Percentiles rank a stretch among this genome's conserved stretches.
phyloP scores from a whole-genome alignment of 1,140 invertebrate genomes.

The Scaptomyza pallida region DNA sequence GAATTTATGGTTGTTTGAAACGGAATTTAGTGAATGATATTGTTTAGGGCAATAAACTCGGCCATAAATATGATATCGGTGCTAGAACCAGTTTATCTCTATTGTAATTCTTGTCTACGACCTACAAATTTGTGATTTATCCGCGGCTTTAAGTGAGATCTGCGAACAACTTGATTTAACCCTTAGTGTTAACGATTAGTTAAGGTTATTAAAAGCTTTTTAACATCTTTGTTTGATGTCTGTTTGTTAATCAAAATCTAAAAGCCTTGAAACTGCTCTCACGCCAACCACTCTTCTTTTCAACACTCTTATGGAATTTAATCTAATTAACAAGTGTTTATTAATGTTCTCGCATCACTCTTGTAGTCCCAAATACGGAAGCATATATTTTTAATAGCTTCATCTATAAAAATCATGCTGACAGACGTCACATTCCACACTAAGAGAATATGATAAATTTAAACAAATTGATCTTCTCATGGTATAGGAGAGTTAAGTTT shows the following conservation, averaged over 20 bases:
- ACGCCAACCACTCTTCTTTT: not conserved
- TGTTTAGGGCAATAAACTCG: conserved; percentile 2
- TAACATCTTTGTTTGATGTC: no score
- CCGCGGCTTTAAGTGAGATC: not conserved
- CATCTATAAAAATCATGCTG: conserved; percentile 30
- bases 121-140: not conserved
- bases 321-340: conserved; percentile 27
- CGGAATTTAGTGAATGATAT: not conserved
- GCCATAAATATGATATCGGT: not conserved
- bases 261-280: not conserved
- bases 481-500: no score
- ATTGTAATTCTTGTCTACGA: not conserved
- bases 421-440: conserved; percentile 16
- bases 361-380: conserved; percentile 27
- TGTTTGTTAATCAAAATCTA: not conserved
- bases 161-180: not conserved
- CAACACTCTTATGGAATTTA: not conserved
- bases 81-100: not conserved
- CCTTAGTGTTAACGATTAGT: not conserved
- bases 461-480: no score
- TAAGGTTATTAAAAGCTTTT: not conserved
- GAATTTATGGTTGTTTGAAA: conserved; percentile 16
- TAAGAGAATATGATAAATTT: no score
- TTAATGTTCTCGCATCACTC: conserved; percentile 6
- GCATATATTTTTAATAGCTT: conserved; percentile 19